Conservation (phyloP, 1,140 invertebrate genomes). For the Bombyx mori region DNA sequence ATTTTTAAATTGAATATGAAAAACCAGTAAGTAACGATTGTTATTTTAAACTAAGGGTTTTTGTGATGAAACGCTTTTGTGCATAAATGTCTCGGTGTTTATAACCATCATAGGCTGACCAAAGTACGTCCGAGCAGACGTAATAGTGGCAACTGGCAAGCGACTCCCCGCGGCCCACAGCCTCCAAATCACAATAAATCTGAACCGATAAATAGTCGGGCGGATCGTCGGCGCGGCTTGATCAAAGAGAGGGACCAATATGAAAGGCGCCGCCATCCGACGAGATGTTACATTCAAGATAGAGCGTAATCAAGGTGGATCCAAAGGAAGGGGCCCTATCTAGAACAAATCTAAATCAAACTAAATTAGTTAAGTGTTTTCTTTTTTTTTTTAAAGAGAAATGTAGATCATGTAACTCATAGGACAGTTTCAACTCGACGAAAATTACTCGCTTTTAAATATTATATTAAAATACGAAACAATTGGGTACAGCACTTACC, state of each 20-base stretch:
- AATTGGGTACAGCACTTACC: too few relatives aligned
- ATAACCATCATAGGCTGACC: constrained; percentile 40
- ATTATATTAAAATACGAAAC: too few relatives aligned
- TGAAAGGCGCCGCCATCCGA: constrained; percentile 53
- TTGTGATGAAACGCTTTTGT: constrained; percentile 30
- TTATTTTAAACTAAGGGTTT: too few relatives aligned
- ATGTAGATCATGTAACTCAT: too few relatives aligned
- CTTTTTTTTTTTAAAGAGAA: too few relatives aligned
- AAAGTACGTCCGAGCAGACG: constrained; percentile 33
- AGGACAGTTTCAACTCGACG: too few relatives aligned
- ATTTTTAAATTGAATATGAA: too few relatives aligned
- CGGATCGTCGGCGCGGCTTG: constrained; percentile 59
- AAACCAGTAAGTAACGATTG: too few relatives aligned
- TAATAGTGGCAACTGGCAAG: constrained; percentile 23
- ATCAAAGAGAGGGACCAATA: constrained; percentile 58
- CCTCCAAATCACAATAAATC: constrained; percentile 68
- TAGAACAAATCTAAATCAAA: too few relatives aligned
- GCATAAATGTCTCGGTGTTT: constrained; percentile 31
- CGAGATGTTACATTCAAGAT: constrained; percentile 46
- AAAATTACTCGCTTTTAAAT: too few relatives aligned
- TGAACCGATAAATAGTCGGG: constrained; percentile 66
- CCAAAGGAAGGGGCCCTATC: background rate
- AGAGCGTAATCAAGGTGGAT: constrained; percentile 42
- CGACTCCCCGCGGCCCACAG: constrained; percentile 43
- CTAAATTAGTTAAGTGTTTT: too few relatives aligned